These are phyloP conservation scores for Entomobrya proxima DNA, from an alignment of 2,888 invertebrate genomes.

Conservation along the genomic window DNA sequence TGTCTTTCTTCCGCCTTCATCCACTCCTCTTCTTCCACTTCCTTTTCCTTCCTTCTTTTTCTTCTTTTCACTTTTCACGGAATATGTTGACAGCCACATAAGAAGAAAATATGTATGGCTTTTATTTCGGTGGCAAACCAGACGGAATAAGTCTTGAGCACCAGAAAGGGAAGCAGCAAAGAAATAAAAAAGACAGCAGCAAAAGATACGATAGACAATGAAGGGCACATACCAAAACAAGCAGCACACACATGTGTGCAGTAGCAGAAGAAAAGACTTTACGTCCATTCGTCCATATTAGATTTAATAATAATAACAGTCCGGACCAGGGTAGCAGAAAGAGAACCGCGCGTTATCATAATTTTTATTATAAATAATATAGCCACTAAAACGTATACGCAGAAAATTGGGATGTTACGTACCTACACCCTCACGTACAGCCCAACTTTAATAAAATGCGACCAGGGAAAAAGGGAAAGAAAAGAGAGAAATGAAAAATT, in stretches of 20 bases:
- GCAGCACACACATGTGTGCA: neutral
- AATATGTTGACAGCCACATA: conserved; percentile 24
- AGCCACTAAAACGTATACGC: conserved; percentile 40
- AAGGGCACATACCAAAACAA: neutral
- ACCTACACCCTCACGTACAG: conserved; percentile 9
- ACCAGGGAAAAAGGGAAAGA: conserved; percentile 18
- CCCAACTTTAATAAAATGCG: conserved; percentile 6
- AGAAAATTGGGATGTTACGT: conserved; percentile 24
- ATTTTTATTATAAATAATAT: conserved; percentile 59
- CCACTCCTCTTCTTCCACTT: conserved; percentile 4
- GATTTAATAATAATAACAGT: conserved; percentile 30
- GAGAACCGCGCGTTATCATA: neutral
- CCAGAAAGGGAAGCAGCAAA: neutral
- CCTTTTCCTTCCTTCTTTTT: neutral
- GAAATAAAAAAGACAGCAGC: neutral
- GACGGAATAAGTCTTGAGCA: conserved; percentile 59
- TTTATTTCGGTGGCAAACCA: conserved; percentile 42
- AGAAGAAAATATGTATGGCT: conserved; percentile 37
- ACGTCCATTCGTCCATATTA: conserved; percentile 18
- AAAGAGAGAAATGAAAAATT: conserved; percentile 63
- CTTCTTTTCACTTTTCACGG: conserved; percentile 3
- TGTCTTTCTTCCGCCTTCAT: conserved; percentile 37
- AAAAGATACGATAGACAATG: neutral
- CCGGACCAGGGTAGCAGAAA: neutral
- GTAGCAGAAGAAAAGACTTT: neutral